Conservation (phyloP, 2,888 invertebrate genomes). For the Norana najaformis region DNA sequence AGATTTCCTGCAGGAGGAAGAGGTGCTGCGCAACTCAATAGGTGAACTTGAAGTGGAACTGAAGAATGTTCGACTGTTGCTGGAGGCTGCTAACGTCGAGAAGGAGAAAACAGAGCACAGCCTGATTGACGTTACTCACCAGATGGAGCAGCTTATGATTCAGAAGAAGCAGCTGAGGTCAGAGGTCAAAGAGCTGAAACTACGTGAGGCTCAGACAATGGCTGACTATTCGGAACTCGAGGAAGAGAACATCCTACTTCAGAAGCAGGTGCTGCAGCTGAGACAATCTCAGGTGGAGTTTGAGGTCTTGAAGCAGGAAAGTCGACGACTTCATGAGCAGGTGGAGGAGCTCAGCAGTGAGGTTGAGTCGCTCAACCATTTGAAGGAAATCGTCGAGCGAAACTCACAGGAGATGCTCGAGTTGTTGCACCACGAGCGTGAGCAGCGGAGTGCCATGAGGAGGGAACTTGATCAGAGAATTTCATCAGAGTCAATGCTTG, state of each 20-base stretch:
- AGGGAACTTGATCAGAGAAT: conserved; percentile 61
- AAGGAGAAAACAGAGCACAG: conserved; percentile 73
- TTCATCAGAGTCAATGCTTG: conserved; percentile 62
- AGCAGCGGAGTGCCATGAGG: conserved; percentile 73
- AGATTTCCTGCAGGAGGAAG: conserved; percentile 89
- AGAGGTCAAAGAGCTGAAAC: conserved; percentile 87
- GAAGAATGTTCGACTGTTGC: conserved; percentile 49
- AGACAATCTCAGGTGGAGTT: conserved; percentile 94
- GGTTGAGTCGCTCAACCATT: conserved; percentile 84
- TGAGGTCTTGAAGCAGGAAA: conserved; percentile 95
- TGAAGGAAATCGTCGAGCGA: conserved; percentile 90
- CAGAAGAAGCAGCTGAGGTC: conserved; percentile 63
- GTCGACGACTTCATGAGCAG: conserved; percentile 81
- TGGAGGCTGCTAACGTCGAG: conserved; percentile 77
- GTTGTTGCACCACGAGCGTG: conserved; percentile 89
- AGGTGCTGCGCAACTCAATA: conserved; percentile 85
- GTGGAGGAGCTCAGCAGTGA: conserved; percentile 81
- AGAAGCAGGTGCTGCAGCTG: conserved; percentile 92
- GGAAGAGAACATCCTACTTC: conserved; percentile 94
- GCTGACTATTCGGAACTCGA: conserved; percentile 94
- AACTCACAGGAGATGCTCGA: conserved; percentile 95
- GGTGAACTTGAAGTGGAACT: conserved; percentile 68
- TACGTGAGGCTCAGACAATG: conserved; percentile 85
- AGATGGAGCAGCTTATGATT: conserved; percentile 53
- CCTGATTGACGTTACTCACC: conserved; percentile 35